Evolutionary conservation across 2,888 invertebrate genomes (phyloP), one percentile per base, ranked within the genome.

Genomic region (Cerceris ruficornis): DNA sequence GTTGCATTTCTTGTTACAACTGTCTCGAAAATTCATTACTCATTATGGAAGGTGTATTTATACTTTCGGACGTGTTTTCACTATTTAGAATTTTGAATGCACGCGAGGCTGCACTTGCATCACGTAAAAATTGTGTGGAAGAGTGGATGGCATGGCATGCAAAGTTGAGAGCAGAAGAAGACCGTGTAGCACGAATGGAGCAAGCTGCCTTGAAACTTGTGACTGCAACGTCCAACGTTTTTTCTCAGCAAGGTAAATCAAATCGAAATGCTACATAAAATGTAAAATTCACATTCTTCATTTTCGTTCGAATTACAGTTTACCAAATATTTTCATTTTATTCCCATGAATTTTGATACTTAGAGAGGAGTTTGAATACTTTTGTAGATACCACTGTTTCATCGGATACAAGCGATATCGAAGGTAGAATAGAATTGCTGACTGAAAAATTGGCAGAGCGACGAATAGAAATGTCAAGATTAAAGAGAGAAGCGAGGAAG

Each of bases 91-190:
- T 92, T 83, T 86, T 92, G 74, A 90, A 88, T 82, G 92, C 92
- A 58, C 91, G 92, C 67, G 92, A 92, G 87, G 88, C 91, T 72
- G 91, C 91, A 69, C 89, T 92, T 52, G 87, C 89, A 14, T 90
- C 92, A 55, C 90, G 92, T 59, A 90, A 91, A 80, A 92, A 91
- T 81, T 91, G 91, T 77, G 91, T 92, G 42, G 91, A 92, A 77
- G 91, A 92, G 83, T 92, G 91, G 92, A 92, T 92, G 82, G 92
- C 91, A 72, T 92, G 92, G 92, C 92, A 92, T 81, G 88, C 92
- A 41, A 89, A 89, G 77, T 86, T 92, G 64, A 90, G 90, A 74
- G 90, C 90, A 46, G 92, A 92, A 75, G 92, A 92, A 77, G 90
- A 89, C 75, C 91, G 90, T 67, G 90, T 92, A 50, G 89, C 90